Percentiles rank a stretch among this genome's conserved stretches.
Conservation (phyloP, 2,113 vertebrate genomes). For the Melanostigma gelatinosum region DNA sequence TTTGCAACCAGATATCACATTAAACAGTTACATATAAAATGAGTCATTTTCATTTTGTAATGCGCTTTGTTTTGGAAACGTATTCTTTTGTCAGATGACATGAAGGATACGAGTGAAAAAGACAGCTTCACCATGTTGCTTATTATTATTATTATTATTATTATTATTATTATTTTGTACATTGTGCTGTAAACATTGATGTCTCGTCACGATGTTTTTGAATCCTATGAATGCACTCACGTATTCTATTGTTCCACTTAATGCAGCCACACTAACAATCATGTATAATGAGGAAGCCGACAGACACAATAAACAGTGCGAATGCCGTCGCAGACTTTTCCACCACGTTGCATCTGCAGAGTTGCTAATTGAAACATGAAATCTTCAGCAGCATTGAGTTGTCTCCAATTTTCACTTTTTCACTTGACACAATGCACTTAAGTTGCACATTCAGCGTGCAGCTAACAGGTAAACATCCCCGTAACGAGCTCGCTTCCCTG, state of each 20-base stretch:
- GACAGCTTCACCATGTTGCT: not conserved
- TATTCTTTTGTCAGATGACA: not conserved
- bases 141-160: not conserved
- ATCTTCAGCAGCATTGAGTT: conserved; percentile 12
- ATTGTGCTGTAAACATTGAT: not conserved
- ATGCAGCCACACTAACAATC: not conserved
- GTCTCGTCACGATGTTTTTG: not conserved
- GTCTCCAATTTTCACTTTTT: conserved; percentile 20
- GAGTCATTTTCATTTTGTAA: not conserved
- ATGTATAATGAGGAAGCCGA: too few species aligned
- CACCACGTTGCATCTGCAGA: conserved; percentile 21
- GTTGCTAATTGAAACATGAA: conserved; percentile 31
- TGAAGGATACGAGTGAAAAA: not conserved
- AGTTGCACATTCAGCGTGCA: not conserved
- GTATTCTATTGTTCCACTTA: not conserved
- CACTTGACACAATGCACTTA: conserved; percentile 20
- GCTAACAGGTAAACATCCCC: conserved; percentile 24
- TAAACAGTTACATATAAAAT: not conserved
- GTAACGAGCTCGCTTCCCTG: conserved; percentile 35
- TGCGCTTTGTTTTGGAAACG: not conserved
- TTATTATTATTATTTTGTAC: not conserved
- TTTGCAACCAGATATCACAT: too few species aligned
- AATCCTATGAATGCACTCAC: not conserved
- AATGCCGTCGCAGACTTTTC: not conserved
- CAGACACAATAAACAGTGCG: not conserved